Base-by-base conservation (phyloP, 2,797 vertebrate genomes). In the Hozukius guyotensis region DNA sequence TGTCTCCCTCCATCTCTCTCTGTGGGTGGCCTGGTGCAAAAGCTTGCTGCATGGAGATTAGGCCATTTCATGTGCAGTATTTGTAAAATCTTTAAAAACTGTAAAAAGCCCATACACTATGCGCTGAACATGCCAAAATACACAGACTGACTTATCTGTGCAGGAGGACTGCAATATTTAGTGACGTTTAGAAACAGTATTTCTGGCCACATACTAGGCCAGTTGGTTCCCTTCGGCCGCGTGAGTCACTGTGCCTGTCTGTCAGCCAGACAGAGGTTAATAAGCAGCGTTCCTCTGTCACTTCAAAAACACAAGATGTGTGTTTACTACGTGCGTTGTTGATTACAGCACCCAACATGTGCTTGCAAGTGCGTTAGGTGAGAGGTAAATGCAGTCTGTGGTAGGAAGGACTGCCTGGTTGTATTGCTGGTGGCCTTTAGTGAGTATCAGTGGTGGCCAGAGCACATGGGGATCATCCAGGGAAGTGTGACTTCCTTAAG, bases 401-500 rank as follows among this genome's bases (percentile, higher is more conserved):
- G 53, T 22, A 61, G 29, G 49, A 9, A 27, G 16, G 42, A 57
- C 66, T 75, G 68, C 10, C 68, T 75, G 80, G 27, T 6, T 68
- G 31, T 13, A 10, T 11, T 63, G 77, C 57, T 70, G 81, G 82
- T 83, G 76, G 86, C 87, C 82, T 75, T 77, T 27, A 27, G 32
- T 59, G 68, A 67, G 60, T 67, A 72, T 75, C 71, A 74, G 78
- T 18, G 61, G 75, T 55, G 63, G 83, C 81, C 65, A 77, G 78
- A 90, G 90, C 92, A 91, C 91, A 91, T 93, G 94, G 88, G 88
- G 89, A 88, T 94, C 91, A 94, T 84, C 86, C 86, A 87, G 83
- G 77, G 84, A 90, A 91, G 87, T 94, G 91, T 94, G 93, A 95
- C 93, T 94, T 94, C 92, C 87, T 84, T 94, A 94, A 95, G 91